phyloP scores from a whole-genome alignment of 2,888 invertebrate genomes.

The Strigamia maritima region DNA sequence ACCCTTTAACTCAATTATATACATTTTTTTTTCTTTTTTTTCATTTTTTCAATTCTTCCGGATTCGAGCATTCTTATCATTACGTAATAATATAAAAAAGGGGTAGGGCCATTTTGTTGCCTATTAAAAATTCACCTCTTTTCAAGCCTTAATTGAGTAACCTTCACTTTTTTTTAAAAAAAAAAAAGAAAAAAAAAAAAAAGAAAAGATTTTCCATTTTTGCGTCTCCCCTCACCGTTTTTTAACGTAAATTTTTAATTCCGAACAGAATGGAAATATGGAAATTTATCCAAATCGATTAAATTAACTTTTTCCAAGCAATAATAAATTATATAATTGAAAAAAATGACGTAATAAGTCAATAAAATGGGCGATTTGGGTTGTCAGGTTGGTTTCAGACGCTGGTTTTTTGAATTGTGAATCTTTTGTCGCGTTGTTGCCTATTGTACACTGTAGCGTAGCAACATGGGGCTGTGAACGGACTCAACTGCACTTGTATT shows the following conservation, averaged over 20 bases:
- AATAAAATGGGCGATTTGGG: conserved; percentile 21
- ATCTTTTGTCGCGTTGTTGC: conserved; percentile 30
- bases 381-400: not conserved
- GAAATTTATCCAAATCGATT: not conserved
- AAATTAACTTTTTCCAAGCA: not conserved
- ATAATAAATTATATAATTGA: no score
- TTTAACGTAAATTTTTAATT: conserved; percentile 10
- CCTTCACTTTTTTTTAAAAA: not conserved
- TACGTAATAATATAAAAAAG: not conserved
- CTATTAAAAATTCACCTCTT: conserved; percentile 18
- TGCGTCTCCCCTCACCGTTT: not conserved
- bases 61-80: not conserved
- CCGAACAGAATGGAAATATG: not conserved
- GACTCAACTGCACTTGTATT: conserved; percentile 26
- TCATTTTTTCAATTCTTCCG: not conserved
- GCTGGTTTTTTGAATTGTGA: conserved; percentile 21
- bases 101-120: not conserved
- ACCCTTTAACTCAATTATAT: not conserved
- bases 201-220: not conserved
- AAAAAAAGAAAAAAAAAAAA: not conserved
- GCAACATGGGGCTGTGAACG: conserved; percentile 29
- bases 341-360: not conserved
- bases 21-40: not conserved
- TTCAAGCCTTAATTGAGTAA: conserved; percentile 19
- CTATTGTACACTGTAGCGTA: conserved; percentile 32